Base-by-base conservation (phyloP, 2,113 vertebrate genomes). In the Colius striatus region DNA sequence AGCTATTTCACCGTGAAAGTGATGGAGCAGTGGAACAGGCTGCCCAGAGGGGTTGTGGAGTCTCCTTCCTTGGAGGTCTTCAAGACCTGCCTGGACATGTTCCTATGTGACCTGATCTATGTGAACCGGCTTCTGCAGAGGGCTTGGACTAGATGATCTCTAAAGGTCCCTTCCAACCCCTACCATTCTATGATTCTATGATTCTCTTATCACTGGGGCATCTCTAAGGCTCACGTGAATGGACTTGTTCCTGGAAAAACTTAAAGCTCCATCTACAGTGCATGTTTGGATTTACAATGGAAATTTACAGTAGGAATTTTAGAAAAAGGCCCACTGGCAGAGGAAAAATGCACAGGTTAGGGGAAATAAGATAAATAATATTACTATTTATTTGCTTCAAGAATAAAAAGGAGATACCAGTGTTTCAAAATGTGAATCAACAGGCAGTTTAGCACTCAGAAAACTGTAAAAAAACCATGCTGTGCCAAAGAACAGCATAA, bases 241-340 rank as follows among this genome's bases (percentile, higher is more conserved):
- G 43, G 34, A 51, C 25, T 82, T 70, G 16, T 76, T 70, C 34
- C 50, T 65, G 38, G 65, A 43, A 89, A 79, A 94, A 82, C 38
- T 75, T 77, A 88, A 66, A 92, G 90, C 90, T 86, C 53, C 85
- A 88, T 84, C 85, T 88, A 65, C 48, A 74, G 68, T 50, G 41
- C 6, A 36, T 3, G 12, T 25, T 92, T 62, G 65, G 68, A 63
- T 63, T 90, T 91, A 71, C 79, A 84, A 29, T 2, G 11, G 79
- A 80, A 94, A 95, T 86, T 88, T 92, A 92, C 79, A 32, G 16
- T n/a, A 73, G 26, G 4, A 70, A 73, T 45, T 54, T 4, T 22
- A 76, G 77, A 60, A 77, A 80, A 90, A 62, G 16, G 3, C 18
- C 25, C 51, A 48, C 2, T 19, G 10, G 12, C 16, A 74, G 36